A percentile compares a stretch with the other conserved stretches of the same genome.
phyloP scores from a whole-genome alignment of 1,140 invertebrate species.

The Mylabris phalerata region DNA sequence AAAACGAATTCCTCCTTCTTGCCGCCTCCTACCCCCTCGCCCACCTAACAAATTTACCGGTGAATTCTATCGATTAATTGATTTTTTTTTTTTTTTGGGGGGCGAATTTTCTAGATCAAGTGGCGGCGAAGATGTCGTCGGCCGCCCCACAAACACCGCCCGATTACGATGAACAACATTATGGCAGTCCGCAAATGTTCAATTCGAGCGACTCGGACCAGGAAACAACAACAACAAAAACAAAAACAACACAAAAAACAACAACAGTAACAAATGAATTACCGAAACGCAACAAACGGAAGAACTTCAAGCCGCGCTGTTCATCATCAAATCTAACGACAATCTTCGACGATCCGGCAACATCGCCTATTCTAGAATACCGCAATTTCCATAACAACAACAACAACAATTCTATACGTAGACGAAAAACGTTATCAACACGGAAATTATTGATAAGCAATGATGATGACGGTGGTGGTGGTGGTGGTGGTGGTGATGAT shows the following conservation, averaged over 20 bases:
- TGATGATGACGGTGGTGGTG: too few species aligned
- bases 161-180: too few species aligned
- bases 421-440: constrained; percentile 34
- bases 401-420: constrained; percentile 40
- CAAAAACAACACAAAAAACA: constrained; percentile 8
- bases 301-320: constrained; percentile 60
- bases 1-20: too few species aligned
- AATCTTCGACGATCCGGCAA: constrained; percentile 44
- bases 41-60: too few species aligned
- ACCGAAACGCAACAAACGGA: constrained; percentile 58
- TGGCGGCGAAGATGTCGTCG: constrained; percentile 35
- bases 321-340: constrained; percentile 39
- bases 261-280: constrained; percentile 42
- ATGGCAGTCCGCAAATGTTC: too few species aligned
- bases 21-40: too few species aligned
- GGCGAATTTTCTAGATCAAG: constrained; percentile 32
- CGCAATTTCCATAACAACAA: constrained; percentile 42
- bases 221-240: too few species aligned
- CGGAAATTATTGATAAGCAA: constrained; percentile 24
- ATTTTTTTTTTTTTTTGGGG: too few species aligned
- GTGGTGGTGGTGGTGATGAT: too few species aligned
- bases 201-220: too few species aligned
- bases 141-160: constrained; percentile 16
- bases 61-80: too few species aligned
- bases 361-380: constrained; percentile 35